These are phyloP conservation scores for Rhingia campestris DNA, from an alignment of 2,888 invertebrate species.

Conservation along the genomic window DNA sequence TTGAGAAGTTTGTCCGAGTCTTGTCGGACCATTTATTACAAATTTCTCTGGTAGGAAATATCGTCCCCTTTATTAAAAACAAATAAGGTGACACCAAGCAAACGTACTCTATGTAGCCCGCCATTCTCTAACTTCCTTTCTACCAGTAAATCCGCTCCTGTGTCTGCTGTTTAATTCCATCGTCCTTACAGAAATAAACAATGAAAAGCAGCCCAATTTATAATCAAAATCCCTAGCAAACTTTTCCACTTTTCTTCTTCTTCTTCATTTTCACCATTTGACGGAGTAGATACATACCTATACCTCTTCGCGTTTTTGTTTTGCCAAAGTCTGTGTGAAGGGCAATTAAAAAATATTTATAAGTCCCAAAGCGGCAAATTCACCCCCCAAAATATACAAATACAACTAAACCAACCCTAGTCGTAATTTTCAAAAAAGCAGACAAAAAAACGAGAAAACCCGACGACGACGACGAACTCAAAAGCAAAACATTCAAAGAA, in stretches of 20 bases:
- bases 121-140: no score
- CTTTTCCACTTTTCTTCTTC: constrained; percentile 51
- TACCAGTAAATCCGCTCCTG: constrained; percentile 25
- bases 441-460: constrained; percentile 10
- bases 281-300: constrained; percentile 1
- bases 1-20: no score
- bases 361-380: constrained; percentile 70
- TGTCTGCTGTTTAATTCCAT: constrained; percentile 25
- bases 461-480: constrained; percentile 27
- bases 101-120: no score
- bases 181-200: constrained; percentile 47
- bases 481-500: constrained; percentile 55
- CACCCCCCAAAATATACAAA: constrained; percentile 54
- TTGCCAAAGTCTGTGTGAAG: constrained; percentile 51
- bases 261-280: constrained; percentile 43
- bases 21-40: no score
- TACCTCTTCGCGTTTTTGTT: neutral
- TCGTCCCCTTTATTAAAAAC: no score
- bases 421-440: constrained; percentile 53
- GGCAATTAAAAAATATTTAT: constrained; percentile 75
- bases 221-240: constrained; percentile 70
- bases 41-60: no score
- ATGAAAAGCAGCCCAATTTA: constrained; percentile 65
- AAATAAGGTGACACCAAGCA: no score
- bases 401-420: constrained; percentile 45